Evolutionary conservation across 2,113 vertebrate genomes (phyloP), one percentile per base, ranked within the genome.

Genomic region (Callopanchax toddi): DNA sequence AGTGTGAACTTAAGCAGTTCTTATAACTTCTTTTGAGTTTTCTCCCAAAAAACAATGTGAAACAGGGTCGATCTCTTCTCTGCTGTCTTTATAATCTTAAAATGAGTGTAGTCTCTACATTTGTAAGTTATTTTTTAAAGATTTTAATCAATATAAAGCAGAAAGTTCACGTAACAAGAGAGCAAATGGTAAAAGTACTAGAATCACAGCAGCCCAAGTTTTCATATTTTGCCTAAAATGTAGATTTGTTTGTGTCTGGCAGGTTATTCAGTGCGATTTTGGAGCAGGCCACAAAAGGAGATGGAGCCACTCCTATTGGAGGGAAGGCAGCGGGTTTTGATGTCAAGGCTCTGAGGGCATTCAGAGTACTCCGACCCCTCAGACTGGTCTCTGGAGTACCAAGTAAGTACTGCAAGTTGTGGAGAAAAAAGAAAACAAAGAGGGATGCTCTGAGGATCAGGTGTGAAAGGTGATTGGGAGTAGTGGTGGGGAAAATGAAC

Each of bases 191-290:
- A n/a, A n/a, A n/a, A n/a, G n/a, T n/a, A n/a, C n/a, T n/a, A n/a
- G n/a, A n/a, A n/a, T n/a, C n/a, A n/a, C n/a, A n/a, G n/a, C n/a
- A n/a, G n/a, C n/a, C n/a, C n/a, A n/a, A n/a, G n/a, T 48, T 48
- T 40, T 23, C 22, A 60, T 54, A 68, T 43, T 69, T 44, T 72
- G 4, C 11, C 37, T 21, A 43, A 5, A 34, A 20, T 50, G 22
- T 59, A n/a, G 57, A 69, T 64, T 60, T 8, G n/a, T 40, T 43
- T 75, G 45, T 76, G 25, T 66, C 25, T 63, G 70, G 29, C 84
- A 99, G 97, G 92, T 94, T 99, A 92, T 99, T 99, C 91, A 98
- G 97, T 90, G 97, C 97, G 75, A 99, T 99, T 93, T 93, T 99
- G 94, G 97, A 99, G 91, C 97, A 98, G 95, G 96, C 96, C 73